These are phyloP conservation scores for Drosophila erecta DNA, from an alignment of 1,140 invertebrate genomes.

Conservation along the genomic window DNA sequence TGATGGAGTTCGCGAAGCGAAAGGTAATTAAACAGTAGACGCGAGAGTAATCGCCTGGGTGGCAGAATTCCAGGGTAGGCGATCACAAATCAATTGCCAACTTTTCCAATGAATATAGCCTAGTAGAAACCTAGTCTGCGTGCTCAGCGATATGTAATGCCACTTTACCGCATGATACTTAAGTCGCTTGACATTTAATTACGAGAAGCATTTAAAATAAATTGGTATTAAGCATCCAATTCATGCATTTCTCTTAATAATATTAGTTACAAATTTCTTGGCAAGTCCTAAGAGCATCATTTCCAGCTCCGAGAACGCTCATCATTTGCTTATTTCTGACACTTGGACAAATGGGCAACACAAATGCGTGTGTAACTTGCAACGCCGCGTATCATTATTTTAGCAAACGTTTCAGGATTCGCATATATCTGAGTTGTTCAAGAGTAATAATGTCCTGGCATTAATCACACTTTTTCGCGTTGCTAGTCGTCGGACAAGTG, in stretches of 20 bases:
- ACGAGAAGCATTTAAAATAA: too few relatives aligned
- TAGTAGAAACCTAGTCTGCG: too few relatives aligned
- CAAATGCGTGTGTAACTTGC: constrained; percentile 54
- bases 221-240: too few relatives aligned
- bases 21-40: constrained; percentile 44
- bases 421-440: constrained; percentile 31
- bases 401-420: constrained; percentile 36
- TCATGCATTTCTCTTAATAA: too few relatives aligned
- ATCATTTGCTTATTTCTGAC: constrained; percentile 2
- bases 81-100: constrained; percentile 20
- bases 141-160: too few relatives aligned
- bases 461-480: constrained; percentile 53
- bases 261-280: too few relatives aligned
- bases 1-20: constrained; percentile 37
- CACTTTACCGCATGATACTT: too few relatives aligned
- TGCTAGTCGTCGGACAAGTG: constrained; percentile 19
- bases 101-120: constrained; percentile 8
- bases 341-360: constrained; percentile 15
- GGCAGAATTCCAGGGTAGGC: background rate
- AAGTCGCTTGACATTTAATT: too few relatives aligned
- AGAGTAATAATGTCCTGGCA: constrained; percentile 74
- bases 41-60: constrained; percentile 17
- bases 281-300: too few relatives aligned
- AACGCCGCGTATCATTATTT: constrained; percentile 53
- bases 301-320: background rate